Base-by-base conservation (phyloP, 2,888 invertebrate species). In the Drosophila eohydei region DNA sequence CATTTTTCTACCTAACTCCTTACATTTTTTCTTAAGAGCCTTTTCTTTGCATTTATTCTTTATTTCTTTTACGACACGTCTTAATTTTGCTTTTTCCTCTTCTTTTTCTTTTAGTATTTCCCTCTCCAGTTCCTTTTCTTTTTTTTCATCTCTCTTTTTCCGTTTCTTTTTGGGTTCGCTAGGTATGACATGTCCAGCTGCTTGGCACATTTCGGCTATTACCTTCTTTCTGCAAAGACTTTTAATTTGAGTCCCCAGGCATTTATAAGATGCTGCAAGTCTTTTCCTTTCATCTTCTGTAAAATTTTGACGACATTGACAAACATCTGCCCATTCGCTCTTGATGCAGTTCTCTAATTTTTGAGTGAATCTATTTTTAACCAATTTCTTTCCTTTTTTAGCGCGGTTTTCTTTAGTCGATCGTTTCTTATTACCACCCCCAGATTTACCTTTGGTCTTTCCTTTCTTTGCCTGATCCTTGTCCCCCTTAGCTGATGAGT, bases 291-390 rank as follows among this genome's bases (percentile, higher is more conserved):
- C 74, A 0, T 2, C 9, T 9, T 60, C 34, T 2, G 38, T 11
- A 0, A 78, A 57, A 1, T 3, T 12, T 14, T 67, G 34, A 11
- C 16, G 62, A 28, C 46, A 12, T 7, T 40, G 6, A 14, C 63
- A 58, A 8, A 74, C 26, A 46, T 60, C 36, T 1, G 26, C 14
- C 76, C 79, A 76, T 40, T 76, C 60, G 1, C 36, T 56, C 9
- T 58, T 44, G 11, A 76, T 52, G 7, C 79, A 76, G 3, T 68
- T 51, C 8, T 76, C 63, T 4, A 79, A 16, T 26, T 68, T 64
- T 7, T 43, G 7, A 0, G 46, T 34, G 32, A 48, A 79, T 0
- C 14, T 26, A 43, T 51, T 73, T 40, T 44, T 62, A 2, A 14
- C 11, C 3, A n/a, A 9, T 8, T 6, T 11, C 0, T 16, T 7